Conservation (phyloP, 2,888 invertebrate genomes). For the Eulithis prunata region DNA sequence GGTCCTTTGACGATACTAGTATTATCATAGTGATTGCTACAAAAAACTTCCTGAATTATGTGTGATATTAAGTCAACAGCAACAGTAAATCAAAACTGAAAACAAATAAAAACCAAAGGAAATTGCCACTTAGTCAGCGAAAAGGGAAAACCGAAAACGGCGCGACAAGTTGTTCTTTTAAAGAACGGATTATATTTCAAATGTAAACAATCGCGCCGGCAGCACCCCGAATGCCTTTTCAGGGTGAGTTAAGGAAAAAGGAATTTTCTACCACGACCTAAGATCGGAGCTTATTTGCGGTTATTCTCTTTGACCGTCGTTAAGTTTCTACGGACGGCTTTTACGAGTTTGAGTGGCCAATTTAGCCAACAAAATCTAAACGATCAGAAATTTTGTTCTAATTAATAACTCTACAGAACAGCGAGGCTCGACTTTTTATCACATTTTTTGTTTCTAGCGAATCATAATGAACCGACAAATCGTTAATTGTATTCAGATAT, state of each 20-base stretch:
- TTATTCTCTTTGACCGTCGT: slow-evolving; percentile 85
- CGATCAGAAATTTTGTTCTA: slow-evolving; percentile 83
- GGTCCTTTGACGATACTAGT: background rate
- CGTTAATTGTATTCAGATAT: slow-evolving; percentile 48
- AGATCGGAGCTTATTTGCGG: slow-evolving; percentile 83
- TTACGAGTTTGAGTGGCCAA: slow-evolving; percentile 83
- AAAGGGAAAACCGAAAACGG: slow-evolving; percentile 41
- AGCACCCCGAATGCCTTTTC: slow-evolving; percentile 73
- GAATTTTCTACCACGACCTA: slow-evolving; percentile 77
- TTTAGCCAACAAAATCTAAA: slow-evolving; percentile 80
- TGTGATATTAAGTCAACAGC: background rate
- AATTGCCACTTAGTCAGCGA: slow-evolving; percentile 32
- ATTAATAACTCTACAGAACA: slow-evolving; percentile 76
- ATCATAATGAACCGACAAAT: slow-evolving; percentile 62
- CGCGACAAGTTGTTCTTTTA: slow-evolving; percentile 54
- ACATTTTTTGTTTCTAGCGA: slow-evolving; percentile 7
- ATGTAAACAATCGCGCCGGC: slow-evolving; percentile 74
- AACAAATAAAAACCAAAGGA: slow-evolving; percentile 18
- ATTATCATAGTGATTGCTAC: no score
- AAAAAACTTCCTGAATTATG: background rate
- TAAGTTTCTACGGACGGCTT: slow-evolving; percentile 81
- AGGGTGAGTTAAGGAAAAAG: slow-evolving; percentile 80
- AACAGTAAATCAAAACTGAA: slow-evolving; percentile 13
- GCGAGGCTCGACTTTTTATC: slow-evolving; percentile 54
- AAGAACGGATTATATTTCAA: slow-evolving; percentile 68